Evolutionary conservation across 2,888 invertebrate species (phyloP), one percentile per base, ranked within the genome.

Genomic region (Amphipoea lucens): DNA sequence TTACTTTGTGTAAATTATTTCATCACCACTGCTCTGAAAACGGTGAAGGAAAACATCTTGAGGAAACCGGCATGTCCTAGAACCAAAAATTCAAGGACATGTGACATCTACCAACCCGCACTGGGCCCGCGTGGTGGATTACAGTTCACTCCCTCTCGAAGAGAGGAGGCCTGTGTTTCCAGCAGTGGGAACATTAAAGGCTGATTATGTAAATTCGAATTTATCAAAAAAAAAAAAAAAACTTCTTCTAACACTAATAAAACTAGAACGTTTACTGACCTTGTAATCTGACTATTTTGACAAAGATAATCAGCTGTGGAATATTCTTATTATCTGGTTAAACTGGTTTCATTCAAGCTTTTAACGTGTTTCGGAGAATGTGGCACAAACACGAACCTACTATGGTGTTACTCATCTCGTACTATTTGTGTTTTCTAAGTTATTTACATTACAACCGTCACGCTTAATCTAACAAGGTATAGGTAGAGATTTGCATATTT

Each of bases 271-370:
- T 60, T 20, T 48, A 54, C 69, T 67, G 79, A 75, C 78, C 78
- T 82, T 82, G 71, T 71, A 81, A 75, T 73, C 36, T 69, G 23
- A 68, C 62, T 79, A 74, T 84, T 86, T 84, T 85, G 86, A 81
- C 81, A 82, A 83, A 79, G 74, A 82, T 77, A 81, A 89, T 78
- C 72, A 83, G 79, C 68, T 81, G 79, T 74, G 17, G 78, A 84
- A 81, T 82, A 88, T 84, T 80, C 69, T 82, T 79, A 79, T 78
- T 81, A 83, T 79, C 82, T 54, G 54, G 86, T 67, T 9, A 73
- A 81, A 89, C 89, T 70, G 82, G 88, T 89, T 88, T 81, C 75
- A 89, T 86, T 83, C 73, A 86, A 84, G 79, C 72, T 77, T 74
- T 87, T 76, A 73, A 82, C 84, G 67, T 36, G 89, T 88, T 89